phyloP scores from a whole-genome alignment of 2,888 invertebrate genomes.

The Ectemnius continuus region DNA sequence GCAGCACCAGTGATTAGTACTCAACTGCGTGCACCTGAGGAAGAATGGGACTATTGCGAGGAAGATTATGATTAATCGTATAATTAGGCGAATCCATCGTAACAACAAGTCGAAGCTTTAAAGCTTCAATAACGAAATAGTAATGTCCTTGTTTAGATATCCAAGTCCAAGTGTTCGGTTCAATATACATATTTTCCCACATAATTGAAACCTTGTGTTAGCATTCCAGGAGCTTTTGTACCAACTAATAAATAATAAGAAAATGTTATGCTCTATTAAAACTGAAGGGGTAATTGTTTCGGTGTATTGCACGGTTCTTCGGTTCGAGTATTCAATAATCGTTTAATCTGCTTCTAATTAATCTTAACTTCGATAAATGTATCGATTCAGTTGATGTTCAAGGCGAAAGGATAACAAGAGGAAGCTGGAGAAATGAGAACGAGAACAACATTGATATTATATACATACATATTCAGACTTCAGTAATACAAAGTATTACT shows the following conservation, averaged over 20 bases:
- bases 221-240: no score
- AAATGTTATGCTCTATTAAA: background rate
- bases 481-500: background rate
- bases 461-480: background rate
- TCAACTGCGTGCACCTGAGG: conserved; percentile 20
- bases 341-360: no score
- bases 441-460: background rate
- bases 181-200: no score
- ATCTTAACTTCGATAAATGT: no score
- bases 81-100: background rate
- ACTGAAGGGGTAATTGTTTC: no score
- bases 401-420: background rate
- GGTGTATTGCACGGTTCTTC: no score
- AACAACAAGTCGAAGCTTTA: background rate
- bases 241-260: background rate
- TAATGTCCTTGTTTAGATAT: no score
- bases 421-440: background rate
- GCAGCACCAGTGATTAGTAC: background rate
- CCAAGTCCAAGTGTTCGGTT: no score
- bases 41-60: conserved; percentile 62
- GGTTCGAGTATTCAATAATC: no score
- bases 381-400: no score
- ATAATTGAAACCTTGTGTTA: no score
- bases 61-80: conserved; percentile 28
- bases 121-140: background rate